Conservation (phyloP, 2,888 invertebrate species). For the Orchesellides sinensis region DNA sequence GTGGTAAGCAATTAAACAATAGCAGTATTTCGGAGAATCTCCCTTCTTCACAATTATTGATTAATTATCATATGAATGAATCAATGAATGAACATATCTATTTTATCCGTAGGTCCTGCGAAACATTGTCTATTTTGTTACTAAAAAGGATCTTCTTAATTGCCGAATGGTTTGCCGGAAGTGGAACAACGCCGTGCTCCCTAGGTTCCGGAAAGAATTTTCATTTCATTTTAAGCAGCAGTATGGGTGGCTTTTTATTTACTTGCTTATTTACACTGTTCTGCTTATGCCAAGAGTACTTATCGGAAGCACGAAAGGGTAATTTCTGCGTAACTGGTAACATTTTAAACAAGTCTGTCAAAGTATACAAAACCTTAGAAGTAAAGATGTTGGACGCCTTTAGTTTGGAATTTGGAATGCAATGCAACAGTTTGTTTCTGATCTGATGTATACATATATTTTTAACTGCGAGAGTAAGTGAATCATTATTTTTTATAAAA, state of each 20-base stretch:
- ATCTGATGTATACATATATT: no score
- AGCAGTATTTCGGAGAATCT: background rate
- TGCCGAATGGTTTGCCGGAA: constrained; percentile 23
- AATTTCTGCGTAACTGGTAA: background rate
- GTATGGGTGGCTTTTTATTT: constrained; percentile 27
- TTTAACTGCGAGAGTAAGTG: no score
- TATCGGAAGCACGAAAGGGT: background rate
- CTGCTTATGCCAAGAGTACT: constrained; percentile 23
- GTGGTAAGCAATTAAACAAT: constrained; percentile 1
- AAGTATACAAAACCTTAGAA: no score
- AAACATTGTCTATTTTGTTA: constrained; percentile 1
- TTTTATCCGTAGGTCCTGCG: background rate
- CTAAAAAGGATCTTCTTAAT: constrained; percentile 5
- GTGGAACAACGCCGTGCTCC: constrained; percentile 17
- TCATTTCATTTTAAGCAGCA: constrained; percentile 29
- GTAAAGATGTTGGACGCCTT: no score
- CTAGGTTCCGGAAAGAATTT: constrained; percentile 26
- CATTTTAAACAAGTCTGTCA: background rate
- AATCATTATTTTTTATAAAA: no score
- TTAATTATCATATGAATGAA: no score
- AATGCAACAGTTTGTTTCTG: no score
- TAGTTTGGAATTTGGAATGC: no score
- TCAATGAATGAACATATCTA: no score
- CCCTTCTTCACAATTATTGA: background rate
- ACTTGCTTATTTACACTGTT: constrained; percentile 14